Evolutionary conservation across 2,888 invertebrate genomes (phyloP).

Genomic region (Euproctis similis): DNA sequence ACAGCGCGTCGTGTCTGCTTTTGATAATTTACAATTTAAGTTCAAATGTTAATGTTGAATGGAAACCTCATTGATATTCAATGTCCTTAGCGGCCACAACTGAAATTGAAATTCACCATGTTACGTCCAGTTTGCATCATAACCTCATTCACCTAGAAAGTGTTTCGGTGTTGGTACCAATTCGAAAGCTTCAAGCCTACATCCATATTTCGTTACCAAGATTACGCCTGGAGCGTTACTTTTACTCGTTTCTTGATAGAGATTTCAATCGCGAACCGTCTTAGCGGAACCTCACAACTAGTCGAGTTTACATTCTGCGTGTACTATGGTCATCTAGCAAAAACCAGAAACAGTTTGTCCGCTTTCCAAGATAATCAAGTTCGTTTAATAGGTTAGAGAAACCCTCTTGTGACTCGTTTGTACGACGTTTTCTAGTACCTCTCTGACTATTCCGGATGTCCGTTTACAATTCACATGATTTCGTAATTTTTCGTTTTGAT

Average conservation of each 20-base stretch:
- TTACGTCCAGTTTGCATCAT: conserved; percentile 68
- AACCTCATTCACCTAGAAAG: conserved; percentile 66
- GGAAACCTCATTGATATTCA: conserved; percentile 52
- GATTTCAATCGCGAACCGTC: conserved; percentile 44
- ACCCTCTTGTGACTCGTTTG: conserved; percentile 47
- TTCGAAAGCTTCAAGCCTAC: conserved; percentile 66
- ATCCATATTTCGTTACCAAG: conserved; percentile 60
- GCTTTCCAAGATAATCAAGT: conserved; percentile 64
- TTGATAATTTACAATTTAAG: conserved; percentile 26
- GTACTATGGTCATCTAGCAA: conserved; percentile 60
- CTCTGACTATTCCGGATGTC: conserved; percentile 39
- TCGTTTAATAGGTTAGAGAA: conserved; percentile 70
- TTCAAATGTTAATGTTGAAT: conserved; percentile 26
- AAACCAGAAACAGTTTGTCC: conserved; percentile 56
- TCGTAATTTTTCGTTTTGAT: conserved; percentile 16
- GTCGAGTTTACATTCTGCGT: conserved; percentile 51
- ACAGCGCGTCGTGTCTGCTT: conserved; percentile 16
- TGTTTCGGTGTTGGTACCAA: conserved; percentile 48
- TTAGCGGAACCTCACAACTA: conserved; percentile 57
- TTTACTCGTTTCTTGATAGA: conserved; percentile 57
- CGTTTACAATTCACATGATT: conserved; percentile 29
- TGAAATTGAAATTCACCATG: conserved; percentile 66
- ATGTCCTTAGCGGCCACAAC: conserved; percentile 31
- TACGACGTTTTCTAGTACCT: conserved; percentile 50
- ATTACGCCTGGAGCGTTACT: conserved; percentile 61